Conservation (phyloP, 2,797 vertebrate genomes). For the Trichosurus vulpecula region DNA sequence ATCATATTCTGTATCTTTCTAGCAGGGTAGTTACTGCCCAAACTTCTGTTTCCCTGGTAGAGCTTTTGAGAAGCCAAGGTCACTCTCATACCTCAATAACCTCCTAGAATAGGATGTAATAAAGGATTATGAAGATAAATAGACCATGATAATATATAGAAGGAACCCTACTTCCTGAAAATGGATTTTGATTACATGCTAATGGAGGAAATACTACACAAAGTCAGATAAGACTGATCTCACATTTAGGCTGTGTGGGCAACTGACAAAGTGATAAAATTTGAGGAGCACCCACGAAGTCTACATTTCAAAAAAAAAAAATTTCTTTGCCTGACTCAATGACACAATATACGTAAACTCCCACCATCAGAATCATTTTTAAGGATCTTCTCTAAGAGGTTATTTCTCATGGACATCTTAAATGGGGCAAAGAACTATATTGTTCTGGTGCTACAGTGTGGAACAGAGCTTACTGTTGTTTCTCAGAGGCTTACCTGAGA, state of each 20-base stretch:
- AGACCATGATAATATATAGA: neutral
- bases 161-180: neutral
- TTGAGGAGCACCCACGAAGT: neutral
- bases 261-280: neutral
- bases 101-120: neutral
- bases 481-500: neutral
- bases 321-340: neutral
- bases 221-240: neutral
- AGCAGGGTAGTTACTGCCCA: neutral
- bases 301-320: neutral
- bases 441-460: neutral
- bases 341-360: neutral
- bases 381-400: neutral
- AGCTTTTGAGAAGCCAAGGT: neutral
- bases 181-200: neutral
- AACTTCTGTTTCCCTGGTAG: neutral
- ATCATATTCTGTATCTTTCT: neutral
- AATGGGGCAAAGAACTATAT: neutral
- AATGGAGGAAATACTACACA: neutral
- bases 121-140: neutral
- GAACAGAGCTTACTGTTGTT: neutral
- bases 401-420: neutral
- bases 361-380: neutral
- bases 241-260: neutral
- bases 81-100: neutral